These are phyloP conservation scores for Oxyura jamaicensis DNA, from an alignment of 2,113 vertebrate genomes.

Conservation along the genomic window DNA sequence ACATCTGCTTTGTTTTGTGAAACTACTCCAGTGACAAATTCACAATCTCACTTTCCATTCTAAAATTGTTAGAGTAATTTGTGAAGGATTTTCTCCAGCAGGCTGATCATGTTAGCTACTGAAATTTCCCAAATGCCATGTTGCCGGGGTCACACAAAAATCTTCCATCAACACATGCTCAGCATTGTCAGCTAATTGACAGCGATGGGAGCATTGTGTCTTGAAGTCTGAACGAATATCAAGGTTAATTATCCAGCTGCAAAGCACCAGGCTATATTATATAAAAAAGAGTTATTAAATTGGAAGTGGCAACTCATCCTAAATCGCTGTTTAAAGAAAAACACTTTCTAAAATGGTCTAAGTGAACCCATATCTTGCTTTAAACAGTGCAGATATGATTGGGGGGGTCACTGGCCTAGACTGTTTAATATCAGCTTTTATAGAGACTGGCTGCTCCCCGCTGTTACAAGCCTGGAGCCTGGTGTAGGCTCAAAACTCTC, in stretches of 20 bases:
- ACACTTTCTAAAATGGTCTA: background rate
- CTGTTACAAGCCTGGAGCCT: background rate
- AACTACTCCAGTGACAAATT: background rate
- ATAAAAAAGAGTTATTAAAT: slow-evolving; percentile 37
- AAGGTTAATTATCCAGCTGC: slow-evolving; percentile 62
- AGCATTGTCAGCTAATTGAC: slow-evolving; percentile 37
- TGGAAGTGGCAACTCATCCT: background rate
- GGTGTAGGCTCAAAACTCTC: background rate
- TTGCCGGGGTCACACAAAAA: slow-evolving; percentile 6
- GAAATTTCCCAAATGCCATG: slow-evolving; percentile 7
- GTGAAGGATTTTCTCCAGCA: background rate
- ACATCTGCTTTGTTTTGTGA: background rate
- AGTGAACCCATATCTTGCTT: background rate
- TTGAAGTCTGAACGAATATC: slow-evolving; percentile 26
- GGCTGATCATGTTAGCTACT: background rate
- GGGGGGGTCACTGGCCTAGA: background rate
- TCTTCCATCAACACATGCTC: background rate
- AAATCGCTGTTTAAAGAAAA: slow-evolving; percentile 39
- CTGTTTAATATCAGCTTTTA: background rate
- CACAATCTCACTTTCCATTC: background rate
- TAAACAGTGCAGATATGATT: background rate
- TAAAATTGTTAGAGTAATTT: background rate
- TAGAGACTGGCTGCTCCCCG: background rate
- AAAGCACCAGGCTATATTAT: background rate
- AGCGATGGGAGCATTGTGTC: slow-evolving; percentile 37